These are phyloP conservation scores for Isotomurus palustris DNA, from an alignment of 2,888 invertebrate species.

Conservation along the genomic window DNA sequence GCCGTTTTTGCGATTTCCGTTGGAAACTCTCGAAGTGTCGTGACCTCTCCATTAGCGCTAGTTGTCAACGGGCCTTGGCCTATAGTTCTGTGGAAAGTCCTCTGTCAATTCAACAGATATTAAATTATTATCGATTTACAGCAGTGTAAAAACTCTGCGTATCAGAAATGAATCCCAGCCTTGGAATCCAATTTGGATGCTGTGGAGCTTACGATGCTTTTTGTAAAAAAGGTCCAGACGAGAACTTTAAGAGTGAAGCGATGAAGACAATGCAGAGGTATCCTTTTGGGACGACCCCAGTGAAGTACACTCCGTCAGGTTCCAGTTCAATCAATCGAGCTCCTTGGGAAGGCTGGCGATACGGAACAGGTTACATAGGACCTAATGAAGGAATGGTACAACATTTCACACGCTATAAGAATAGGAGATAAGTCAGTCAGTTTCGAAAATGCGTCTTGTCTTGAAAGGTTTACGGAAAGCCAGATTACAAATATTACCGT, in stretches of 20 bases:
- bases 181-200: background rate
- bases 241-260: too few species aligned
- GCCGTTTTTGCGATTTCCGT: too few species aligned
- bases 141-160: background rate
- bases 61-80: background rate
- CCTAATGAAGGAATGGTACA: slow-evolving; percentile 13
- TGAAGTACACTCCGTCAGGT: slow-evolving; percentile 4
- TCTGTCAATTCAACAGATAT: background rate
- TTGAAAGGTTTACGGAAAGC: slow-evolving; percentile 20
- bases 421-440: background rate
- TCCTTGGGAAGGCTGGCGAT: slow-evolving; percentile 25
- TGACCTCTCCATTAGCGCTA: background rate
- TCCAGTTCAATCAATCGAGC: slow-evolving; percentile 11
- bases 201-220: background rate
- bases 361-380: slow-evolving; percentile 19
- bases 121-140: background rate
- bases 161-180: background rate
- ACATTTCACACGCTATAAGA: background rate
- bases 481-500: slow-evolving; percentile 23
- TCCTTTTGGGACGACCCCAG: slow-evolving; percentile 15
- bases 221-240: too few species aligned
- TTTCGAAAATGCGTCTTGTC: background rate
- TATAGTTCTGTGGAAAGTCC: background rate
- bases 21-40: background rate
- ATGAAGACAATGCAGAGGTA: background rate